Conservation (phyloP, 2,888 invertebrate genomes). For the Lepeophtheirus nordmannii region DNA sequence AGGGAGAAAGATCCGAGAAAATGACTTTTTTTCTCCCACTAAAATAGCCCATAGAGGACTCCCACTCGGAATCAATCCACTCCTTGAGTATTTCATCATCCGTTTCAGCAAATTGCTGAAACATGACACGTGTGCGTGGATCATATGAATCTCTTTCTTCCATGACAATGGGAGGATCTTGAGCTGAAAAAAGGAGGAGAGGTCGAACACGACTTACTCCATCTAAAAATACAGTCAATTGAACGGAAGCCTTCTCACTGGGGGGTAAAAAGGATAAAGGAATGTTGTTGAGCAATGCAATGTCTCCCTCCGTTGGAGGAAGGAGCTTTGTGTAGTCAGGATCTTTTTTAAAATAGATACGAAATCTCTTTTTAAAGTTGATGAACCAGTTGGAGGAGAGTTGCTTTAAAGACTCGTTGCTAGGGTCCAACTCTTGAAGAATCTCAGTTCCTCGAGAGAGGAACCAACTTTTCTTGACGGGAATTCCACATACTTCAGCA, state of each 20-base stretch:
- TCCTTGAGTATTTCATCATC: not conserved
- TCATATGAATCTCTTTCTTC: not conserved
- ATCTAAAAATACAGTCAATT: not conserved
- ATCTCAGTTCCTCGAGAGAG: not conserved
- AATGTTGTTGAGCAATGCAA: not conserved
- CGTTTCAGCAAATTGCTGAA: slow-evolving; percentile 5
- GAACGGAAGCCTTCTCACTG: not conserved
- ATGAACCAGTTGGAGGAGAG: not conserved
- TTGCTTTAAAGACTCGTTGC: not conserved
- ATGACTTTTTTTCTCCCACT: not conserved
- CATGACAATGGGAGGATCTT: not conserved
- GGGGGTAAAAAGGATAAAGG: not conserved
- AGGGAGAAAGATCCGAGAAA: not conserved
- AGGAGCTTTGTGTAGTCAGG: not conserved
- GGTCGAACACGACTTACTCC: not conserved
- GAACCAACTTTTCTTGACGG: not conserved
- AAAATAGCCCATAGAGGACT: not conserved
- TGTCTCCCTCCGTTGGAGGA: not conserved
- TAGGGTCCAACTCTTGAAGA: not conserved
- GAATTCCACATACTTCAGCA: not conserved
- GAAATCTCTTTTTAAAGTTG: not conserved
- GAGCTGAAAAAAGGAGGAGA: not conserved
- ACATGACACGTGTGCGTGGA: slow-evolving; percentile 3
- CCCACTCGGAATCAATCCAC: not conserved
- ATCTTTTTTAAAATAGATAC: not conserved